A percentile compares a stretch with the other conserved stretches of the same genome.
These are phyloP conservation scores for Lasioglossum marginatum DNA, from an alignment of 2,888 invertebrate genomes.

Conservation along the genomic window DNA sequence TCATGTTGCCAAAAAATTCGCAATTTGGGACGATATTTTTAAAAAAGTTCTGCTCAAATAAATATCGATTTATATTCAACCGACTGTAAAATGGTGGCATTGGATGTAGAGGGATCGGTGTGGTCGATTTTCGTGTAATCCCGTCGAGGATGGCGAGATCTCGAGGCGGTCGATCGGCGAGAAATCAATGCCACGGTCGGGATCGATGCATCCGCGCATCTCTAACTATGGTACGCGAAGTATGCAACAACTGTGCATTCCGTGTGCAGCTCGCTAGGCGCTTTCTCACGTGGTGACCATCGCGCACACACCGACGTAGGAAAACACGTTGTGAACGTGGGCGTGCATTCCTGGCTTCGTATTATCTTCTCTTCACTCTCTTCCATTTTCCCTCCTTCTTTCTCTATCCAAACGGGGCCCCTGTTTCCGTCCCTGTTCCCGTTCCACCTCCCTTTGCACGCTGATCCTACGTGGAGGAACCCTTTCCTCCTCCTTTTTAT, in stretches of 20 bases:
- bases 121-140: constrained; percentile 17
- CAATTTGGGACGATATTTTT: background rate
- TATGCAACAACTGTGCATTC: constrained; percentile 79
- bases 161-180: background rate
- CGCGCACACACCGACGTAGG: constrained; percentile 75
- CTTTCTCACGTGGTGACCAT: constrained; percentile 77
- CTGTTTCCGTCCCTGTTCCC: constrained; percentile 8
- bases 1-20: too few relatives aligned
- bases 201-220: constrained; percentile 71
- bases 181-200: constrained; percentile 57
- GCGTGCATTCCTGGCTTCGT: constrained; percentile 82
- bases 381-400: constrained; percentile 40
- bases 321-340: constrained; percentile 82
- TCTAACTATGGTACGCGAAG: constrained; percentile 75
- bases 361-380: constrained; percentile 75
- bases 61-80: background rate
- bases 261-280: constrained; percentile 73
- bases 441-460: constrained; percentile 36
- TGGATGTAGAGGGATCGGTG: background rate
- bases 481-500: constrained; percentile 59
- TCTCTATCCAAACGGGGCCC: constrained; percentile 28
- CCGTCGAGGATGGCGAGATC: constrained; percentile 8
- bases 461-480: constrained; percentile 48
- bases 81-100: background rate
- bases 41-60: background rate